Base-by-base conservation (phyloP, 2,113 vertebrate species). In the Delphinapterus leucas region DNA sequence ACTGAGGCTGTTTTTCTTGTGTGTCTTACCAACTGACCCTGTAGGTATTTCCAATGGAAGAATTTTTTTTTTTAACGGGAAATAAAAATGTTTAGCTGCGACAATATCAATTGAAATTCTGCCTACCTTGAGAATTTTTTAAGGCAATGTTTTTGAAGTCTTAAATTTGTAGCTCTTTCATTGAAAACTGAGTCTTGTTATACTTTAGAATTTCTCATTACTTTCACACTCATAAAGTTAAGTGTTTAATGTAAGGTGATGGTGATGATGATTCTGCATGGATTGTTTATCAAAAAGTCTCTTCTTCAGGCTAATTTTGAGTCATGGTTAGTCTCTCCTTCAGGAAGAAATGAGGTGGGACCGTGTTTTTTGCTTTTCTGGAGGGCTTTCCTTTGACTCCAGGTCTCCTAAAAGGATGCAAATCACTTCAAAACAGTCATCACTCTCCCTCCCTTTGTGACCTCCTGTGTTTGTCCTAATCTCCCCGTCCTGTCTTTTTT, bases 361-460 rank as follows among this genome's bases (percentile, higher is more conserved):
- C 49, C 28, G 36, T 58, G n/a, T 74, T n/a, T n/a, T 44, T 4
- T 86, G 77, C 55, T 61, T 92, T 77, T 77, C 74, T 21, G 23
- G 18, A 73, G 58, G 26, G 6, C 38, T 73, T 92, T 83, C n/a
- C 33, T 60, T 91, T 73, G 38, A n/a, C 20, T 87, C 23, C 15
- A 8, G 77, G 36, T 80, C 84, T 84, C 65, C 65, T 82, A 17
- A 96, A 92, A 90, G 63, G 65, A 65, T 90, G 63, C 80, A 92
- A 13, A 70, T 94, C 53, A 77, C 53, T 77, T 83, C 74, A 28
- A 53, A 81, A 79, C 68, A 74, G 38, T 79, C 55, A 38, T 71
- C 53, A 8, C 70, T 71, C 80, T 84, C 31, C 58, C 47, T 79
- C 28, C 86, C 55, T 90, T 26, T 95, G 63, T 55, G 55, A 55